Conservation (phyloP, 2,113 vertebrate species). For the Progne subis region DNA sequence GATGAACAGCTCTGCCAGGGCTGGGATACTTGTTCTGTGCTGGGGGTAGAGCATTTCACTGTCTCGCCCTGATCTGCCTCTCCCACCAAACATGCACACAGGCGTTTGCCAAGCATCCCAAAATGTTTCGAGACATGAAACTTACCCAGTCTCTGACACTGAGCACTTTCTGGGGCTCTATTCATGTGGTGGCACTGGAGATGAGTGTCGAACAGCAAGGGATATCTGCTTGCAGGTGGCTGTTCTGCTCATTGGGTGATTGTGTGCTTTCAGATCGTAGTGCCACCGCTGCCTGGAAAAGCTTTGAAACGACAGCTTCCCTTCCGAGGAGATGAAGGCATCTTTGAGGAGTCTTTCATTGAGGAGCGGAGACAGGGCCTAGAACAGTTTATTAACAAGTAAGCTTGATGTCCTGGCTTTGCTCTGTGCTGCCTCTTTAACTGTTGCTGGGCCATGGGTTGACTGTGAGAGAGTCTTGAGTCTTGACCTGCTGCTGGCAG, state of each 20-base stretch:
- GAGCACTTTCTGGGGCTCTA: background rate
- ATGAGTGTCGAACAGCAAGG: background rate
- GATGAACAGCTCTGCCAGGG: too few relatives aligned
- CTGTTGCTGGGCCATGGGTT: background rate
- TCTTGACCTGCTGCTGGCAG: background rate
- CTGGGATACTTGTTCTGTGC: too few relatives aligned
- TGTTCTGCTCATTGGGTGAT: background rate
- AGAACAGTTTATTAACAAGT: conserved; percentile 99
- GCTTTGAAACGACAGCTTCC: conserved; percentile 97
- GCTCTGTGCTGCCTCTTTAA: background rate
- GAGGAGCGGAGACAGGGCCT: conserved; percentile 93
- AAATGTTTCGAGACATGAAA: background rate
- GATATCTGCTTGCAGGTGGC: background rate
- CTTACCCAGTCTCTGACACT: background rate
- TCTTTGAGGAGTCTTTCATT: conserved; percentile 97
- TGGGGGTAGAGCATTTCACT: too few relatives aligned
- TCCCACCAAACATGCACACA: background rate
- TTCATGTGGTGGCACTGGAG: background rate
- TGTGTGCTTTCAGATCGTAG: conserved; percentile 89
- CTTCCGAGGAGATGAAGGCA: conserved; percentile 94
- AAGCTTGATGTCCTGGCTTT: conserved; percentile 35
- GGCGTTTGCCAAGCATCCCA: background rate
- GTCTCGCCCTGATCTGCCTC: fast-evolving
- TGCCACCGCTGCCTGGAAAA: conserved; percentile 95
- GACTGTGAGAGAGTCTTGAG: background rate